Evolutionary conservation across 2,113 vertebrate genomes (phyloP), one percentile per base, ranked within the genome.

Genomic region (Erythrocercus mccallii): DNA sequence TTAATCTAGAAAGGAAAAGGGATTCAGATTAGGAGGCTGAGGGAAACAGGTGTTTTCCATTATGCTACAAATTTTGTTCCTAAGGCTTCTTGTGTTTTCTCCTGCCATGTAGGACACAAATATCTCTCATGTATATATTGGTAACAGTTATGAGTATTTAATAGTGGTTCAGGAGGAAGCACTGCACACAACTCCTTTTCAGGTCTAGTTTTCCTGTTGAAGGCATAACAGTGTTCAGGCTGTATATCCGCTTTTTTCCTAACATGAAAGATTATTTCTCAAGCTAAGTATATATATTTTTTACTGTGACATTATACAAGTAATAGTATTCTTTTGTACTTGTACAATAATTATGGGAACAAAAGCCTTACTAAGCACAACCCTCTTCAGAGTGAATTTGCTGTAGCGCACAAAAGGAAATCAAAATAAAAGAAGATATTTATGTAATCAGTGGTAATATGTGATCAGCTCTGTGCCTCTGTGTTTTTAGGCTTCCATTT

Each of bases 381-480:
- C 35, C 56, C 47, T 73, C 37, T 30, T 92, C 81, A 66, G 56
- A 47, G 35, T 14, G 56, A 90, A 58, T 78, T 82, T 60, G 51
- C 64, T 91, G 88, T 31, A 44, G 85, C 86, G 94, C 92, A 82
- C 70, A 86, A 91, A 70, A 76, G 73, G 20, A 91, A 90, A 94
- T 64, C 33, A 90, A 91, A 88, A 58, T 56, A 91, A 86, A 92
- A 92, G 54, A 79, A 69, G 72, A 51, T 17, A 77, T 85, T 93
- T 82, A 15, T n/a, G 65, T 72, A 45, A 44, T 68, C 56, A 33
- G 24, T 30, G 56, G 54, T 90, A 90, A 37, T 31, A 83, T 23
- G 44, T 15, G 64, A 81, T 78, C 85, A 61, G 40, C 37, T 64
- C 58, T 45, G 21, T n/a, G 42, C 33, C 64, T 66, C 77, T 42